Percentiles rank a stretch among this genome's conserved stretches.
These are phyloP conservation scores for Cecidostiba fungosa DNA, from an alignment of 2,888 invertebrate species.

Conservation along the genomic window DNA sequence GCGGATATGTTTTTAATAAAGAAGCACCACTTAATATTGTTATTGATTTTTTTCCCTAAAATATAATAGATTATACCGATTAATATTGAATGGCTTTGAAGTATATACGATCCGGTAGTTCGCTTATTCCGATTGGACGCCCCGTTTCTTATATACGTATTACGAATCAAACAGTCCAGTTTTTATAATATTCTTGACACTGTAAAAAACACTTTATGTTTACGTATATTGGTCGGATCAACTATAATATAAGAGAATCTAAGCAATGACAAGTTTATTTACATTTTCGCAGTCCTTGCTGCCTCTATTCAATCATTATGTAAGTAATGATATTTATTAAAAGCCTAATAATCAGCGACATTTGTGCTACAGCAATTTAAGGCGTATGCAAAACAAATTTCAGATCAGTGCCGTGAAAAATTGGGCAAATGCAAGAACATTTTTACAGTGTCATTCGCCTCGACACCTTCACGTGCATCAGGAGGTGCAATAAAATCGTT, in stretches of 20 bases:
- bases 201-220: conserved; percentile 21
- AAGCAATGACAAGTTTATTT: neutral
- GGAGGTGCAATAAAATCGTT: no score
- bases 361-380: neutral
- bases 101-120: conserved; percentile 36
- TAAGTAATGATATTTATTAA: neutral
- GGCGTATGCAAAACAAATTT: neutral
- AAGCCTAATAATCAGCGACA: neutral
- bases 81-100: neutral
- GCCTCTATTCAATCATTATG: neutral
- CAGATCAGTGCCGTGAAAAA: neutral
- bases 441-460: neutral
- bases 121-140: conserved; percentile 51
- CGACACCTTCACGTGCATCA: neutral
- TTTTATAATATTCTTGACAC: conserved; percentile 8
- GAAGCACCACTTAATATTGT: conserved; percentile 49
- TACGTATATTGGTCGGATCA: neutral
- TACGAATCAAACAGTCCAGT: neutral
- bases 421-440: neutral
- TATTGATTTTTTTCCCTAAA: neutral
- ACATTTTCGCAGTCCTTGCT: neutral
- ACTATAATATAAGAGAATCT: neutral
- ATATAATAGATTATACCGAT: neutral
- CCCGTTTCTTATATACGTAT: conserved; percentile 38
- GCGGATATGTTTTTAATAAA: conserved; percentile 57